Evolutionary conservation across 2,113 vertebrate genomes (phyloP).

Genomic region (zebrafish (Danio rerio)): GRCz12tu NC_133199.1:29678001-29678500

Average conservation of each 20-base stretch:
- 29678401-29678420: not conserved
- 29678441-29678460: not conserved
- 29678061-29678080: not conserved
- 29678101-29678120: slow-evolving; percentile 26
- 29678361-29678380: not conserved
- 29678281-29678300: not conserved
- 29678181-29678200: slow-evolving; percentile 34
- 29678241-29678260: slow-evolving; percentile 46
- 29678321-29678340: not conserved
- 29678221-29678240: slow-evolving; percentile 10
- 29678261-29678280: not conserved
- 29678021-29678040: not conserved
- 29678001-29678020: not conserved
- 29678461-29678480: slow-evolving; percentile 20
- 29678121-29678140: slow-evolving; percentile 41
- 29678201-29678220: slow-evolving; percentile 52
- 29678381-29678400: not conserved
- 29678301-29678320: not conserved
- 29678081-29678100: slow-evolving; percentile 48
- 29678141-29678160: not conserved
- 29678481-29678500: slow-evolving; percentile 20
- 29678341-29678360: not conserved
- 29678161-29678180: slow-evolving; percentile 3
- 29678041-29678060: not conserved
- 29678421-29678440: not conserved